Conservation (phyloP, 2,888 invertebrate genomes). For the Ceriagrion tenellum region DNA sequence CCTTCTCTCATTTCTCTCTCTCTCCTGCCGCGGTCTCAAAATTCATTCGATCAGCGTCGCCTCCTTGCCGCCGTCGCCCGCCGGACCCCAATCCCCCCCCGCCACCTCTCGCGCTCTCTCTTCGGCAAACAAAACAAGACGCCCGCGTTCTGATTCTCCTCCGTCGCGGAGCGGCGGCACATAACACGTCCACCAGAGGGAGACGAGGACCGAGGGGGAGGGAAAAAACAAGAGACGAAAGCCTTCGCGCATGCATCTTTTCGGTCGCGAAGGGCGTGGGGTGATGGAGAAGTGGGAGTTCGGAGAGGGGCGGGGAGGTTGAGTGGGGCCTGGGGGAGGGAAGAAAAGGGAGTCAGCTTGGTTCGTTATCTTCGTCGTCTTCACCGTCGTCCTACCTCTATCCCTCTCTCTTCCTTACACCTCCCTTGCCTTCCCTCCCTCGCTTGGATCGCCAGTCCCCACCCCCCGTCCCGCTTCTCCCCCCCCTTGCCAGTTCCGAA, state of each 20-base stretch:
- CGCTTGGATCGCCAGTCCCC: too few species aligned
- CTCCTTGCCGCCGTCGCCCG: background rate
- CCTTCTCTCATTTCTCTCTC: background rate
- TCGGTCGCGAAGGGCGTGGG: background rate
- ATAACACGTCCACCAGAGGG: background rate
- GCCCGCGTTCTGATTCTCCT: constrained; percentile 1
- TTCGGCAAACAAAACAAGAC: constrained; percentile 27
- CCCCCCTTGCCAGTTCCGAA: background rate
- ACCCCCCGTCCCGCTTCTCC: background rate
- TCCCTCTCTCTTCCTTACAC: background rate
- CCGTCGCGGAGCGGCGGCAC: constrained; percentile 11
- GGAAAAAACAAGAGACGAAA: background rate
- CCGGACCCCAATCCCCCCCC: background rate
- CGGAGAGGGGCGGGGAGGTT: background rate
- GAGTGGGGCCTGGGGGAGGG: background rate
- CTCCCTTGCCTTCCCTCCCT: too few species aligned
- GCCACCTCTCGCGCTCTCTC: background rate
- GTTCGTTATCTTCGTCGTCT: constrained; percentile 16
- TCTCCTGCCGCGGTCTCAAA: background rate
- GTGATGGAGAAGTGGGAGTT: background rate
- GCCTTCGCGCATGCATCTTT: constrained; percentile 36
- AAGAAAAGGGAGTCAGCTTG: background rate
- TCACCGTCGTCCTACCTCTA: background rate
- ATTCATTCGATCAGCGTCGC: constrained; percentile 35
- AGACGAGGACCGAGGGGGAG: too few species aligned